phyloP scores from a whole-genome alignment of 2,797 vertebrate genomes.

The Bradypodion pumilum region DNA sequence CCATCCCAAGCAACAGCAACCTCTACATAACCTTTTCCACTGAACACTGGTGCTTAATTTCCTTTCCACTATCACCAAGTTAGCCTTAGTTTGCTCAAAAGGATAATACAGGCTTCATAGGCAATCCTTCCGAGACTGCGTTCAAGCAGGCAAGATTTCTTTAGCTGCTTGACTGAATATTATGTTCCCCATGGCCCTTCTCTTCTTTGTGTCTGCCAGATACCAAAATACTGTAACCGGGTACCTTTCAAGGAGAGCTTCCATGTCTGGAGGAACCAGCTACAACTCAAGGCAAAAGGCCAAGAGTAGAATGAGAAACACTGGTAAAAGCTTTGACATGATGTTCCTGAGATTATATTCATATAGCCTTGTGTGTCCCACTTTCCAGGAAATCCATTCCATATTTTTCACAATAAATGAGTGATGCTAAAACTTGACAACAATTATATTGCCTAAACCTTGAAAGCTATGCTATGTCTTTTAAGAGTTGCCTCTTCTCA shows the following conservation, averaged over 20 bases:
- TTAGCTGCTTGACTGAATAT: rapidly evolving
- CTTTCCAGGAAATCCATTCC: not conserved
- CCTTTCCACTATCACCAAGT: no score
- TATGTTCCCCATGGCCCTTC: conserved; percentile 29
- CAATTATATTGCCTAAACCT: not conserved
- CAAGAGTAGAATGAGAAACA: not conserved
- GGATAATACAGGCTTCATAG: rapidly evolving
- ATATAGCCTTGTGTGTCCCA: not conserved
- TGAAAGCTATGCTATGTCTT: not conserved
- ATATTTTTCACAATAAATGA: rapidly evolving
- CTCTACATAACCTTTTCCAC: not conserved
- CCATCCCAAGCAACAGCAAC: not conserved
- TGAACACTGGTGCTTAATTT: not conserved
- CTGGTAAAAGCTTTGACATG: not conserved
- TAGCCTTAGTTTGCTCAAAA: not conserved
- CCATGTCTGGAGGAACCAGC: not conserved
- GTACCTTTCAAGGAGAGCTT: not conserved
- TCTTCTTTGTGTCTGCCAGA: conserved; percentile 21
- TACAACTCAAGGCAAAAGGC: not conserved
- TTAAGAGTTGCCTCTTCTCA: not conserved
- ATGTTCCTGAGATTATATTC: not conserved
- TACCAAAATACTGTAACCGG: not conserved
- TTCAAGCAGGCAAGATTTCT: not conserved
- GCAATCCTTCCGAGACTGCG: conserved; percentile 13
- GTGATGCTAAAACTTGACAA: not conserved